Base-by-base conservation (phyloP, 2,113 vertebrate genomes). In the Sturnira hondurensis region DNA sequence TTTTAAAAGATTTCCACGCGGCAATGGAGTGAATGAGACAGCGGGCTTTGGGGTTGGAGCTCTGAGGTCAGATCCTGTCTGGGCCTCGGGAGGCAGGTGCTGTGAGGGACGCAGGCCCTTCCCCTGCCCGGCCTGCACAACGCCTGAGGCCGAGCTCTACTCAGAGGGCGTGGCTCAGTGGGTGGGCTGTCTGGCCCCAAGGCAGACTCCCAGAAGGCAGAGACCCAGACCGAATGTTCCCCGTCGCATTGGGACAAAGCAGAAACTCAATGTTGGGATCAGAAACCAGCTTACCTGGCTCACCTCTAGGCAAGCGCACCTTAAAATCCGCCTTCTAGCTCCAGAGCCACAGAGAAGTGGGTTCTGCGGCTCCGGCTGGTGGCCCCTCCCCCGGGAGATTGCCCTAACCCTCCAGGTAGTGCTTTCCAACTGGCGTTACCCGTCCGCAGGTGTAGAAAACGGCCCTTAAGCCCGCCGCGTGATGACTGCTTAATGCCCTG, bases 351-450 rank as follows among this genome's bases (percentile, higher is more conserved):
- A 0, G 58, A 16, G 61, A 24, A 8, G n/a, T 12, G 4, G n/a
- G 38, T 4, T 7, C 22, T 4, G 4, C 0, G 5, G 43, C 26
- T 2, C 0, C 65, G 26, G 0, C 15, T 10, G 2, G 0, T 11
- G 4, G 16, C 31, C 13, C 3, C 1, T 14, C 36, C 70, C 70
- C 36, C 31, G 7, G 28, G 19, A 9, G 45, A 19, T 52, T 10
- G 76, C 33, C 61, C 70, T 15, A 52, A 54, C 9, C 31, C 31
- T 26, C 8, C 2, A 5, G 1, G 7, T 1, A 8, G 4, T 33
- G 73, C 67, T 47, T 78, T 82, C 22, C 22, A 33, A 61, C 15
- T 43, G 41, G 7, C 16, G 5, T 3, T 12, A 73, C 2, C 41
- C 17, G 26, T 7, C 54, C 6, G 1, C 31, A 17, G 4, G 0